These are phyloP conservation scores for Gastracanthus pulcherrimus DNA, from an alignment of 2,888 invertebrate genomes.

Conservation along the genomic window DNA sequence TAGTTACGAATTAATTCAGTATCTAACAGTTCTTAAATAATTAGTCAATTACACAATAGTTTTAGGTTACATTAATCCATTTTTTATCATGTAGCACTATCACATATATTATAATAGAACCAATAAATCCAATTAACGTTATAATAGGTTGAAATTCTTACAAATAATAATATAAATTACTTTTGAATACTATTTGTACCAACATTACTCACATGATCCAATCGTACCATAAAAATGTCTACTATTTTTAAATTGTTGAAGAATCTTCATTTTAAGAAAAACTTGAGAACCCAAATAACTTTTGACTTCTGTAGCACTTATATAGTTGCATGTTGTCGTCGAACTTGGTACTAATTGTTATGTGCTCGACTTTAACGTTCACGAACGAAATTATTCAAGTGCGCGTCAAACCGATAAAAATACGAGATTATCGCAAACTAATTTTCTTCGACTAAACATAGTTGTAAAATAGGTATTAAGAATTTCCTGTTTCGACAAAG, in stretches of 20 bases:
- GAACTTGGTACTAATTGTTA: slow-evolving; percentile 26
- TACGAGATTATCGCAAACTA: slow-evolving; percentile 35
- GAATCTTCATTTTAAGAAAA: slow-evolving; percentile 5
- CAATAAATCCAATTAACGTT: too few species aligned
- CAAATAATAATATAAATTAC: neutral
- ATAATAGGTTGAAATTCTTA: too few species aligned
- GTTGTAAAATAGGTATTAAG: slow-evolving; percentile 13
- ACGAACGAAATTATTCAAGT: slow-evolving; percentile 27
- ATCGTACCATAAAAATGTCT: slow-evolving; percentile 52
- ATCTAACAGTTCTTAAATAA: too few species aligned
- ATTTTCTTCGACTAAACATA: slow-evolving; percentile 16
- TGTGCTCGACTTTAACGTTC: slow-evolving; percentile 31
- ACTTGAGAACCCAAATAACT: neutral
- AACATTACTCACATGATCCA: slow-evolving; percentile 56
- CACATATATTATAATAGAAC: too few species aligned
- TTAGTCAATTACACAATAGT: too few species aligned
- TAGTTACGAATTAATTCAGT: too few species aligned
- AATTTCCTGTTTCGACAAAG: slow-evolving; percentile 2
- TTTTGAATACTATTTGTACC: too few species aligned
- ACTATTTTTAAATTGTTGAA: neutral
- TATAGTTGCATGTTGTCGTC: slow-evolving; percentile 41
- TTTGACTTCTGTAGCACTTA: slow-evolving; percentile 1
- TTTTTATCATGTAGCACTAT: too few species aligned
- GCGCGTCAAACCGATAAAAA: slow-evolving; percentile 35
- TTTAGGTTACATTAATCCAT: too few species aligned